Conservation (phyloP, 1,140 invertebrate genomes). For the Zaprionus inermis region DNA sequence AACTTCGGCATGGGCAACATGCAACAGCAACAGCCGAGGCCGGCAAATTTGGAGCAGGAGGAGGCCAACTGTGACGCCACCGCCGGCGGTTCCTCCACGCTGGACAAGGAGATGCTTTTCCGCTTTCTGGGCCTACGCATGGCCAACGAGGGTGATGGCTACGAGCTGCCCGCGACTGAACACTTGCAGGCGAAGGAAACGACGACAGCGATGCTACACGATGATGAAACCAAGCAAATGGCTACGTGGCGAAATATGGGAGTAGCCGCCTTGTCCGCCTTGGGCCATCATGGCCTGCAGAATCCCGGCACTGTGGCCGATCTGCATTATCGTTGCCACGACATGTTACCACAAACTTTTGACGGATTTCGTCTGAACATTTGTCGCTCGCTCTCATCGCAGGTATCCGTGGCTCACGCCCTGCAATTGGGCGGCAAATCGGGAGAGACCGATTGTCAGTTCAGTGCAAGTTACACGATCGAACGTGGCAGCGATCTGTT, state of each 20-base stretch:
- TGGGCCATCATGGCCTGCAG: neutral
- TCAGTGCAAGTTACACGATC: slow-evolving; percentile 21
- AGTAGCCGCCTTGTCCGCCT: neutral
- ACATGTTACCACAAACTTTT: slow-evolving; percentile 31
- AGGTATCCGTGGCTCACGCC: slow-evolving; percentile 22
- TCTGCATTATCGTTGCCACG: slow-evolving; percentile 31
- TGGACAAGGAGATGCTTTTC: slow-evolving; percentile 27
- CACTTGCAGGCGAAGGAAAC: neutral
- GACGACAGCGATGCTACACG: too few species aligned
- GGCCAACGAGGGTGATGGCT: slow-evolving; percentile 38
- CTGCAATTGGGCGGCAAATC: slow-evolving; percentile 13
- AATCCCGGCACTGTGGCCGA: slow-evolving; percentile 36
- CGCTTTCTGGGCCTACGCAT: slow-evolving; percentile 32
- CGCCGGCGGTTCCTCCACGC: too few species aligned
- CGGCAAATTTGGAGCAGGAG: neutral
- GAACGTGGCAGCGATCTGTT: slow-evolving; percentile 9
- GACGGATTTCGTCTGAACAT: slow-evolving; percentile 35
- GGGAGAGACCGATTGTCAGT: neutral
- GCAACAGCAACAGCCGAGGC: neutral
- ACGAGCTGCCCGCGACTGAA: neutral
- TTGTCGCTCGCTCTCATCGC: neutral
- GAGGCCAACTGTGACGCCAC: too few species aligned
- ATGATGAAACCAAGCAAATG: too few species aligned
- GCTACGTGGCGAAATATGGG: neutral
- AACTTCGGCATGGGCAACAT: neutral